phyloP scores from a whole-genome alignment of 2,797 vertebrate genomes.

The Hydrocynus forskahlii region DNA sequence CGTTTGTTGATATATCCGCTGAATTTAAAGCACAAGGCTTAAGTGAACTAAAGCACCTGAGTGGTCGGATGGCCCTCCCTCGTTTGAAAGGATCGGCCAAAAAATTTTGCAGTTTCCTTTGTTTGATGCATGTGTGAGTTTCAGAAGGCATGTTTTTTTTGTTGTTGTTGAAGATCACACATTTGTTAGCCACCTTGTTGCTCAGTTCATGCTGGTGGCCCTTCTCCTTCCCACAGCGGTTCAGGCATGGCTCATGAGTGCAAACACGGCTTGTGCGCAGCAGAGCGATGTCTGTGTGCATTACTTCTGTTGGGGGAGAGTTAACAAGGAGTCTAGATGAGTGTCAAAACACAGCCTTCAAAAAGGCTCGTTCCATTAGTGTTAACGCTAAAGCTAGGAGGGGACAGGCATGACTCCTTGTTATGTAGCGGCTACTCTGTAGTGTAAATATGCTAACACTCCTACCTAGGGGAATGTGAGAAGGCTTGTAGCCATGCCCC shows the following conservation, averaged over 20 bases:
- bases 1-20: slow-evolving; percentile 1
- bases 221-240: slow-evolving; percentile 11
- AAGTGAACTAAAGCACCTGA: neutral
- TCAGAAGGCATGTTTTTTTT: neutral
- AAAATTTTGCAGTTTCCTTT: neutral
- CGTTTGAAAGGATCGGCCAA: too few species aligned
- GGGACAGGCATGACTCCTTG: slow-evolving; percentile 53
- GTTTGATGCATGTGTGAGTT: neutral
- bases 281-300: slow-evolving; percentile 70
- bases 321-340: slow-evolving; percentile 73
- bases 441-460: slow-evolving; percentile 6
- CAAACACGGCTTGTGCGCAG: slow-evolving; percentile 64
- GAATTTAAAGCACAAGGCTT: slow-evolving; percentile 5
- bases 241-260: slow-evolving; percentile 44
- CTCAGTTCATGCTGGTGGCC: slow-evolving; percentile 5
- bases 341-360: slow-evolving; percentile 73
- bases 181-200: neutral
- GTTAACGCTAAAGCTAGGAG: slow-evolving; percentile 37
- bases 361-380: slow-evolving; percentile 56
- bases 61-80: too few species aligned
- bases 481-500: neutral
- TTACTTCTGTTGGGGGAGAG: slow-evolving; percentile 69
- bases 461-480: neutral
- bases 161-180: neutral
- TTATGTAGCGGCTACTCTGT: neutral